Percentiles rank a stretch among this genome's conserved stretches.
Evolutionary conservation across 2,888 invertebrate genomes (phyloP).

Genomic region (Cephus nigrinus): DNA sequence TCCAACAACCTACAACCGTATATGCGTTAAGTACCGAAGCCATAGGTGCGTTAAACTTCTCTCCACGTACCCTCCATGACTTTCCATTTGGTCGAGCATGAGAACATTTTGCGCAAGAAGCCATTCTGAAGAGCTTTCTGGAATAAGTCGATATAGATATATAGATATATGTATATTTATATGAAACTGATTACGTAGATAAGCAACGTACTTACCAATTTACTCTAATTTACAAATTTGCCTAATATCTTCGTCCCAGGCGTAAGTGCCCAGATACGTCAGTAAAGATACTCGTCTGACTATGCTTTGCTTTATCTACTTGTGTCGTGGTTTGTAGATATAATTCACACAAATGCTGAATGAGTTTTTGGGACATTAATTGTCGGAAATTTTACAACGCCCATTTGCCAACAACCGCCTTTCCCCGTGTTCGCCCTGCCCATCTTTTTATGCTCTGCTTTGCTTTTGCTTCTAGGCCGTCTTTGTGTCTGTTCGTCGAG

Average conservation of each 20-base stretch:
- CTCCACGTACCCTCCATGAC: not conserved
- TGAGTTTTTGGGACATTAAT: not conserved
- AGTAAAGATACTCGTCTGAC: not conserved
- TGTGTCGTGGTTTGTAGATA: not conserved
- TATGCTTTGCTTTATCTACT: too few species aligned
- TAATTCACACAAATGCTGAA: not conserved
- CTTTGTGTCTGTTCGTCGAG: not conserved
- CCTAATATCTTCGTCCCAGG: not conserved
- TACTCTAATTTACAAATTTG: not conserved
- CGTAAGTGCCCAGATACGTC: not conserved
- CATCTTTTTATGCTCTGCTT: not conserved
- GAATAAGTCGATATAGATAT: not conserved
- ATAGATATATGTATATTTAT: not conserved
- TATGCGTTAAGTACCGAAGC: constrained; percentile 1
- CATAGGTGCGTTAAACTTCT: not conserved
- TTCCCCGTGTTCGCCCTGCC: too few species aligned
- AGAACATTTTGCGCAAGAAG: not conserved
- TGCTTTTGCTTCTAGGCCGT: not conserved
- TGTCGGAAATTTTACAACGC: not conserved
- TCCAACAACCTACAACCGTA: not conserved
- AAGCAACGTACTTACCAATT: not conserved
- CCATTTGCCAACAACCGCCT: not conserved
- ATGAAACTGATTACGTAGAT: not conserved
- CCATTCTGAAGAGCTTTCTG: not conserved
- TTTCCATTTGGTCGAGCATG: constrained; percentile 4